These are phyloP conservation scores for Callipepla squamata DNA, from an alignment of 2,113 vertebrate species.

Conservation along the genomic window DNA sequence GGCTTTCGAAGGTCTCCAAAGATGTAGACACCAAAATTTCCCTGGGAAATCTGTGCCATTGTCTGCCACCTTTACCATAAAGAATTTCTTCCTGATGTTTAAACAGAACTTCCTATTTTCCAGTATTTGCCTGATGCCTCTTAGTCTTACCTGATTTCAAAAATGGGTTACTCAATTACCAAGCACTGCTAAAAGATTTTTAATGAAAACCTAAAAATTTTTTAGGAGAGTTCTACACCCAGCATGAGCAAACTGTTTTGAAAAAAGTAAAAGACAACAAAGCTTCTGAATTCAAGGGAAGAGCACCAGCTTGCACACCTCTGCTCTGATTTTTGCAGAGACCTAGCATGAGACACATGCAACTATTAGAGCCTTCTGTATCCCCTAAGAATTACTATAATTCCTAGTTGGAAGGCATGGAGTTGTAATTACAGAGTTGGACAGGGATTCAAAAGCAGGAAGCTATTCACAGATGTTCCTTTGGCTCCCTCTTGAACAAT, in stretches of 20 bases:
- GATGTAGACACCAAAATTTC: background rate
- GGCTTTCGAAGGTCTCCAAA: background rate
- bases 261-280: background rate
- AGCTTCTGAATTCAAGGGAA: background rate
- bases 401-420: background rate
- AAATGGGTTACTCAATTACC: background rate
- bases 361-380: background rate
- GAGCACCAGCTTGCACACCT: fast-evolving
- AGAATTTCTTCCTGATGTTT: background rate
- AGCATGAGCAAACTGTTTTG: background rate
- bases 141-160: background rate
- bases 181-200: background rate
- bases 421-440: background rate
- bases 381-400: background rate
- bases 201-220: background rate
- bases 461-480: background rate
- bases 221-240: background rate
- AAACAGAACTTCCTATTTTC: background rate
- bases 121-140: background rate
- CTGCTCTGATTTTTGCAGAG: background rate
- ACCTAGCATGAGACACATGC: background rate
- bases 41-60: background rate
- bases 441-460: background rate
- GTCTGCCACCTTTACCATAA: background rate
- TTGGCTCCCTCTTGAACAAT: background rate